These are phyloP conservation scores for Carlito syrichta DNA, from an alignment of 2,113 vertebrate species.

Conservation along the genomic window DNA sequence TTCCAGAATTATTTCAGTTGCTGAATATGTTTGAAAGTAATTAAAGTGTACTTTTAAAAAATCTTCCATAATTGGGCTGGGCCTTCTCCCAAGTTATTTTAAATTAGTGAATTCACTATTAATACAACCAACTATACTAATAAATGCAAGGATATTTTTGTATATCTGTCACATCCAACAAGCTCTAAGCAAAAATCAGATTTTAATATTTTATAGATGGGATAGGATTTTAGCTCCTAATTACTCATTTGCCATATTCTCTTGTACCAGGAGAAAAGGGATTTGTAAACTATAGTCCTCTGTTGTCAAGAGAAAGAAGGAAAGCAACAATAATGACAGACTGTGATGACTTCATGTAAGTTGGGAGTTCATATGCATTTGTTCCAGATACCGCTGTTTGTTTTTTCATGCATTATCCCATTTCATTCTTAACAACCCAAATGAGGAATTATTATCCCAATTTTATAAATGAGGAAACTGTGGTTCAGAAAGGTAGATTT, in stretches of 20 bases:
- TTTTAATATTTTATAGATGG: constrained; percentile 70
- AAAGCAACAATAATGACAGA: not conserved
- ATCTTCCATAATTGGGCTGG: constrained; percentile 59
- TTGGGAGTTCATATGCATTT: not conserved
- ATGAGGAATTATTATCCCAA: not conserved
- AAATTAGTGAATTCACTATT: constrained; percentile 67
- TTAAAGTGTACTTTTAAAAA: constrained; percentile 60
- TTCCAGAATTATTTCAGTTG: constrained; percentile 57
- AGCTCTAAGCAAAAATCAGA: constrained; percentile 58
- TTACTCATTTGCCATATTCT: constrained; percentile 53
- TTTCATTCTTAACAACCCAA: not conserved
- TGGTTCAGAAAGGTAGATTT: not conserved
- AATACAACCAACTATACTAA: constrained; percentile 68
- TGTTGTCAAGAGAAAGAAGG: not conserved
- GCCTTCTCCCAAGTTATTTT: constrained; percentile 63
- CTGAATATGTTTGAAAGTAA: constrained; percentile 55
- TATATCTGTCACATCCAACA: constrained; percentile 45
- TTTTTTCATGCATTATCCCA: not conserved
- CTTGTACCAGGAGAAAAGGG: not conserved
- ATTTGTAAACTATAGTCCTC: not conserved
- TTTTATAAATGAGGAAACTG: not conserved
- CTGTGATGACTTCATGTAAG: not conserved
- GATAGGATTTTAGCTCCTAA: constrained; percentile 58
- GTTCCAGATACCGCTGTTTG: not conserved
- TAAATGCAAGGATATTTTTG: constrained; percentile 66